phyloP scores from a whole-genome alignment of 1,140 invertebrate species.

The Pteromalus puparum region DNA sequence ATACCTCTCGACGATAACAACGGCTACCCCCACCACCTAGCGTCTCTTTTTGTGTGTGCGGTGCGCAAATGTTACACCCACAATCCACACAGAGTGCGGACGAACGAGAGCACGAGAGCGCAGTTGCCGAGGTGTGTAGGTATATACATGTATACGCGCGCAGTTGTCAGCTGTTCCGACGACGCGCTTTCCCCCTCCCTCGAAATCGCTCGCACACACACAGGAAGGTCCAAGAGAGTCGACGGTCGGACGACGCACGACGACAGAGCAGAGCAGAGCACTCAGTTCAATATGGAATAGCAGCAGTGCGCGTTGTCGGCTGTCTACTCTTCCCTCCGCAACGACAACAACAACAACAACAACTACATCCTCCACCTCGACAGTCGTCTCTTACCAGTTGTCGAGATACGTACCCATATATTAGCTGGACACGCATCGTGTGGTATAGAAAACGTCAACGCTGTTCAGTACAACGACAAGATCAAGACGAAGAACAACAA shows the following conservation, averaged over 20 bases:
- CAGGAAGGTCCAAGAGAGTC: background rate
- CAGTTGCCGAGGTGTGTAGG: constrained; percentile 9
- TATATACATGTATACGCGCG: constrained; percentile 40
- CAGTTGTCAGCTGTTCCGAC: constrained; percentile 63
- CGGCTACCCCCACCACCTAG: background rate
- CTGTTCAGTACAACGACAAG: background rate
- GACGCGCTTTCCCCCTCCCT: background rate
- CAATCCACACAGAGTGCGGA: background rate
- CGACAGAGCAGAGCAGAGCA: background rate
- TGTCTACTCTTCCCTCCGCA: constrained; percentile 21
- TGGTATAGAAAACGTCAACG: background rate
- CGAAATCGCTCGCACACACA: background rate
- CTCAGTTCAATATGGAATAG: constrained; percentile 65
- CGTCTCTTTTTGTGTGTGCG: background rate
- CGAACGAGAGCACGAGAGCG: background rate
- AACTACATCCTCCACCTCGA: background rate
- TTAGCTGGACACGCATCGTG: background rate
- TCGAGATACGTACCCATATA: background rate
- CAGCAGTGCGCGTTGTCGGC: constrained; percentile 49
- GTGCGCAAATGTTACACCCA: background rate
- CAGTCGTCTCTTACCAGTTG: constrained; percentile 6
- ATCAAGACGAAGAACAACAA: background rate
- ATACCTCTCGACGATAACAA: background rate
- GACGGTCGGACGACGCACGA: background rate
- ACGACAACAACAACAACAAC: background rate